phyloP scores from a whole-genome alignment of 2,888 invertebrate genomes.

The Limenitis camilla region DNA sequence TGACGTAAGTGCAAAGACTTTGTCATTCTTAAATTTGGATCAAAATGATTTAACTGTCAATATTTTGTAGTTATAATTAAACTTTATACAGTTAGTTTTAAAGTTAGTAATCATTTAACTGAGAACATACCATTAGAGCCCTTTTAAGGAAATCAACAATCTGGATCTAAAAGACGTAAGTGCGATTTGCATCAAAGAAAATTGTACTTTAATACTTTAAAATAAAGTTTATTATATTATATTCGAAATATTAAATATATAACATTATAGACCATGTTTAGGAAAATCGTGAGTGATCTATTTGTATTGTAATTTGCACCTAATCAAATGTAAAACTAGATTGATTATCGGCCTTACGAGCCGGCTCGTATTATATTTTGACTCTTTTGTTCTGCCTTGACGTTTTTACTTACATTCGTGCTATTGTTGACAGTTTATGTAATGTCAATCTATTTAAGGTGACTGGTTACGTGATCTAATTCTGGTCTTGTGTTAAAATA shows the following conservation, averaged over 20 bases:
- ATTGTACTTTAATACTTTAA: slow-evolving; percentile 1
- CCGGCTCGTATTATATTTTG: slow-evolving; percentile 44
- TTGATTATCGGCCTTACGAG: slow-evolving; percentile 60
- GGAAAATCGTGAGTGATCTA: slow-evolving; percentile 62
- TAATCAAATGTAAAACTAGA: slow-evolving; percentile 71
- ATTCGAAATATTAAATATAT: neutral
- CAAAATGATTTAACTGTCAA: slow-evolving; percentile 30
- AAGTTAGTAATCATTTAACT: slow-evolving; percentile 34
- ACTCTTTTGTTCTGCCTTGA: slow-evolving; percentile 44
- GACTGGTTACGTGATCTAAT: neutral
- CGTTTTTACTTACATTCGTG: slow-evolving; percentile 41
- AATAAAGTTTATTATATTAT: slow-evolving; percentile 13
- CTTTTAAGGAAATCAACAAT: slow-evolving; percentile 31
- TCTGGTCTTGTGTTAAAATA: neutral
- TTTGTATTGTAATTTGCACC: slow-evolving; percentile 72
- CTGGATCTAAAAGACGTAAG: slow-evolving; percentile 21
- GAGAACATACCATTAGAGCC: slow-evolving; percentile 28
- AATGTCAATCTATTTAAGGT: slow-evolving; percentile 16
- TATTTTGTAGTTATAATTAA: slow-evolving; percentile 28
- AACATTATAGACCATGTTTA: slow-evolving; percentile 6
- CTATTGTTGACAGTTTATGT: slow-evolving; percentile 37
- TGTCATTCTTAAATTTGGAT: slow-evolving; percentile 30
- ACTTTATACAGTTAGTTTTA: slow-evolving; percentile 33
- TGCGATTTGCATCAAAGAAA: slow-evolving; percentile 11
- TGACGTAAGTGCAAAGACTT: slow-evolving; percentile 57